Evolutionary conservation across 2,797 vertebrate species (phyloP).

Genomic region (Gobio occitaniae): DNA sequence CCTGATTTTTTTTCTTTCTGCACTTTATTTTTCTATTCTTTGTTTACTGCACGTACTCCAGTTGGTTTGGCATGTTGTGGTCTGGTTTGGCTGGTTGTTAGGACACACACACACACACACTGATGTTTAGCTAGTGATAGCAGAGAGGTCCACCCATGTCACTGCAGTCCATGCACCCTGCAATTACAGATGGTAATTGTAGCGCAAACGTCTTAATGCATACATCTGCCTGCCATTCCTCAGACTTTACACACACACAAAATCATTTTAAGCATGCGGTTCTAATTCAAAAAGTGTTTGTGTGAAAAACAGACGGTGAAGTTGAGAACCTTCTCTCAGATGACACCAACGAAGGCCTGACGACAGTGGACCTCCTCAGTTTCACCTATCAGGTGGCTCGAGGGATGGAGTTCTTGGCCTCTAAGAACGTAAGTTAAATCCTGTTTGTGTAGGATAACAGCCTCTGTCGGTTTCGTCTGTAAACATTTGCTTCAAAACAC

Average conservation of each 20-base stretch:
- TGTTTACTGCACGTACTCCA: conserved; percentile 22
- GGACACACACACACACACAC: conserved; percentile 54
- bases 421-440: conserved; percentile 92
- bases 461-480: background rate
- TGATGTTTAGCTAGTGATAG: conserved; percentile 67
- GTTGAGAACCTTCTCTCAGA: conserved; percentile 89
- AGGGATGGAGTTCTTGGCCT: conserved; percentile 98
- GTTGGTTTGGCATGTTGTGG: conserved; percentile 41
- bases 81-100: conserved; percentile 41
- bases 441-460: background rate
- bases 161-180: conserved; percentile 66
- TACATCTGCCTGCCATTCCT: conserved; percentile 74
- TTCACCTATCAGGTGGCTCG: conserved; percentile 97
- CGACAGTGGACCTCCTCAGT: conserved; percentile 91
- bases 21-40: conserved; percentile 30
- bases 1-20: background rate
- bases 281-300: conserved; percentile 51
- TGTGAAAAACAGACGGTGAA: conserved; percentile 80
- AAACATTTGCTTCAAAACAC: conserved; percentile 25
- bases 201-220: conserved; percentile 74
- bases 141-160: conserved; percentile 74
- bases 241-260: conserved; percentile 58
- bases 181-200: conserved; percentile 81
- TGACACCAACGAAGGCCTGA: conserved; percentile 87
- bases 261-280: conserved; percentile 23